Evolutionary conservation across 2,797 vertebrate species (phyloP), one percentile per base, ranked within the genome.

Genomic region (Acrossocheilus wenchowensis): DNA sequence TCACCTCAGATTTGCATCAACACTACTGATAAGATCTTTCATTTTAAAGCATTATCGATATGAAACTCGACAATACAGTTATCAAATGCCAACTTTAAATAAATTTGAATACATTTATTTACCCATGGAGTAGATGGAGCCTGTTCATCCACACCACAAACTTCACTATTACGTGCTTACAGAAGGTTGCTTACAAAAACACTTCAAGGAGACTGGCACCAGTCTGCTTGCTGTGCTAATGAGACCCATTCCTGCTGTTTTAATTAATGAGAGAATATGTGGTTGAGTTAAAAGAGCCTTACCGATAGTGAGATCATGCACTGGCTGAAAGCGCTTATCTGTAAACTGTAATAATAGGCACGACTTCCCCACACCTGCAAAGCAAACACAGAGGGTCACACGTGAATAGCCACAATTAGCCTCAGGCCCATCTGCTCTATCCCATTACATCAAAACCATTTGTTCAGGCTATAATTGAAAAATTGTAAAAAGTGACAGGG

Each of bases 241-340:
- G n/a, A 79, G 17, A 79, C 6, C 6, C 64, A 71, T 80, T 80
- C 14, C 69, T 75, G 43, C 43, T 1, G 57, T 75, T 81, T 81
- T 66, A 74, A 52, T 52, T 81, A 75, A 81, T 62, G 34, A 73
- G 30, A n/a, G 30, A 62, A 73, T 72, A 83, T 39, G 66, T 83
- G 54, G 23, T 82, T 45, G 34, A n/a, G 62, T 79, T 64, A 87
- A 68, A 66, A 74, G 4, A 3, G 60, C 64, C 97, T 95, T 97
- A 99, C 98, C 98, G 84, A 99, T 99, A 92, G 98, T 99, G 93
- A 99, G 97, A 92, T 99, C 98, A 84, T 99, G 98, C 89, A 99
- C 98, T 21, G 98, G 98, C 88, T 99, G 98, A 96, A 99, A 99
- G 89, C 98, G 94, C 94, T 99, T 99, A 95, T 99, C 98, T 97